These are phyloP conservation scores for Abrostola triplasia DNA, from an alignment of 2,888 invertebrate species.

Conservation along the genomic window DNA sequence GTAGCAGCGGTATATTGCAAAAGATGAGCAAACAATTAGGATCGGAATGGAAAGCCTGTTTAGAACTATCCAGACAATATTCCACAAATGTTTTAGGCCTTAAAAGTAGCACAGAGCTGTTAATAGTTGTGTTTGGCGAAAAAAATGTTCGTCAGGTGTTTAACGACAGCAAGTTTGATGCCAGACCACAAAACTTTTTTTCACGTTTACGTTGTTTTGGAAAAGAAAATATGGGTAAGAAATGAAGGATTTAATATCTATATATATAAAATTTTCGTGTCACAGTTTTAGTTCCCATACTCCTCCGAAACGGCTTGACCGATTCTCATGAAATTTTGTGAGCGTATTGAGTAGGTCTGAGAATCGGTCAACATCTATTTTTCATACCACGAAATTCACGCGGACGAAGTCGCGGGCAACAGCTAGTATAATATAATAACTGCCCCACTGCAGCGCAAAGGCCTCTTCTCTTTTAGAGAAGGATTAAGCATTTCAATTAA, in stretches of 20 bases:
- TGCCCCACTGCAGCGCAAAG: too few species aligned
- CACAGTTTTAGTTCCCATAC: too few species aligned
- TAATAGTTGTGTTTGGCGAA: slow-evolving; percentile 90
- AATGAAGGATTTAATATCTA: background rate
- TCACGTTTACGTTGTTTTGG: slow-evolving; percentile 90
- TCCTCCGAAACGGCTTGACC: too few species aligned
- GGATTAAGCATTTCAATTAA: too few species aligned
- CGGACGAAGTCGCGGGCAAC: too few species aligned
- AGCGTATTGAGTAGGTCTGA: too few species aligned
- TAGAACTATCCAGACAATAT: slow-evolving; percentile 87
- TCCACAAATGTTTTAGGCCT: slow-evolving; percentile 90
- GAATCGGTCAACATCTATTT: too few species aligned
- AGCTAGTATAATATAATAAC: too few species aligned
- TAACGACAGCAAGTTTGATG: slow-evolving; percentile 90
- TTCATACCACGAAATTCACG: too few species aligned
- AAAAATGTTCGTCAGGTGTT: slow-evolving; percentile 90
- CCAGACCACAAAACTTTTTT: slow-evolving; percentile 92
- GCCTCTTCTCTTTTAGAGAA: too few species aligned
- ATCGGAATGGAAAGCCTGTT: slow-evolving; percentile 89
- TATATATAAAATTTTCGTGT: too few species aligned
- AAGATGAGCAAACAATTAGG: slow-evolving; percentile 68
- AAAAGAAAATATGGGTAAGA: slow-evolving; percentile 89
- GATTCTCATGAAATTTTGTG: too few species aligned
- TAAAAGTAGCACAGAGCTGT: slow-evolving; percentile 89
- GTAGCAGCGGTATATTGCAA: slow-evolving; percentile 70